Evolutionary conservation across 2,888 invertebrate species (phyloP).

Genomic region (Pseudococcus longispinus): DNA sequence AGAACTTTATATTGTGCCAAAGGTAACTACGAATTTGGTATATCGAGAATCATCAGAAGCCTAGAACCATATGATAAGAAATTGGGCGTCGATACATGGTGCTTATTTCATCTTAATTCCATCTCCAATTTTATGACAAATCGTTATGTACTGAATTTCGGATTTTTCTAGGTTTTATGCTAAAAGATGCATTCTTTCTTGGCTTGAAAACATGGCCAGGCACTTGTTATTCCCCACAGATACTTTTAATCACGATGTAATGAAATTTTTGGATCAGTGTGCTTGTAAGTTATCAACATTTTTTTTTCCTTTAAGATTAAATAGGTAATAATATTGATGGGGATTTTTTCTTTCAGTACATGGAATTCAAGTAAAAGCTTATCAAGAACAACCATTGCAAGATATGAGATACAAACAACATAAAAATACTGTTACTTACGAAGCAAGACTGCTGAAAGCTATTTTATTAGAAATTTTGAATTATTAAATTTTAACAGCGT

Average conservation of each 20-base stretch:
- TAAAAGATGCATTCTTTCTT: slow-evolving; percentile 92
- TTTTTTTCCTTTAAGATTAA: not conserved
- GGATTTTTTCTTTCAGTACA: slow-evolving; percentile 69
- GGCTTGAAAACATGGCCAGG: slow-evolving; percentile 88
- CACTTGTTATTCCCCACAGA: slow-evolving; percentile 89
- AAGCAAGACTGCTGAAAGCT: slow-evolving; percentile 83
- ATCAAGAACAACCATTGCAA: slow-evolving; percentile 82
- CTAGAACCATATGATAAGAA: slow-evolving; percentile 92
- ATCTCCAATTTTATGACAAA: not conserved
- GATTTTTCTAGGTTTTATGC: slow-evolving; percentile 75
- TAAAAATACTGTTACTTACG: slow-evolving; percentile 89
- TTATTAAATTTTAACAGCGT: slow-evolving; percentile 44
- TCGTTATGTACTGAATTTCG: not conserved
- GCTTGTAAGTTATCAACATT: slow-evolving; percentile 68
- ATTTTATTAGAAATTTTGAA: slow-evolving; percentile 68
- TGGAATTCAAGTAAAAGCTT: slow-evolving; percentile 82
- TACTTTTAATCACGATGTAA: slow-evolving; percentile 83
- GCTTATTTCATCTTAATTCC: slow-evolving; percentile 33
- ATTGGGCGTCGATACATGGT: slow-evolving; percentile 97
- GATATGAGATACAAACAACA: slow-evolving; percentile 73
- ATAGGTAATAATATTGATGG: too few species aligned
- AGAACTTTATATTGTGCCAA: slow-evolving; percentile 96
- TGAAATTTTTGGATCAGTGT: slow-evolving; percentile 88
- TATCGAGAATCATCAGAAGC: slow-evolving; percentile 96
- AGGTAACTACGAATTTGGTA: slow-evolving; percentile 98